Evolutionary conservation across 2,888 invertebrate species (phyloP).

Genomic region (Rhamphomyia laevipes): DNA sequence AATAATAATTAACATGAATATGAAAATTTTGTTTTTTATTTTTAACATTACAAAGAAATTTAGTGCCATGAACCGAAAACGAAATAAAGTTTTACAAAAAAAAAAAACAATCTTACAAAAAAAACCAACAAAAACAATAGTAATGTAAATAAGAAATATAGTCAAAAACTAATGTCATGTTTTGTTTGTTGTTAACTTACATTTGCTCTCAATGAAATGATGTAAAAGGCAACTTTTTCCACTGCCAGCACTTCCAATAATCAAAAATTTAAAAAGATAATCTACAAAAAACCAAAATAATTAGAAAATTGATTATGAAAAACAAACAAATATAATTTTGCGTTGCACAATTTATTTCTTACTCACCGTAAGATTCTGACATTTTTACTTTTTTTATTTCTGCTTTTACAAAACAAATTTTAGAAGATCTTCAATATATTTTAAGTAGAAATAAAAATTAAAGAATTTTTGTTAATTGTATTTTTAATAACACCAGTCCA

Average conservation of each 20-base stretch:
- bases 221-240: slow-evolving; percentile 75
- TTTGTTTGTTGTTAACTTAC: slow-evolving; percentile 45
- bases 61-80: no score
- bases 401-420: not conserved
- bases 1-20: no score
- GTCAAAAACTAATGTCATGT: not conserved
- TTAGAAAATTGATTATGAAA: not conserved
- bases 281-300: no score
- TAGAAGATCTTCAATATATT: not conserved
- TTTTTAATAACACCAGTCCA: no score
- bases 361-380: not conserved
- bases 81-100: no score
- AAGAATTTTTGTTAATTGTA: no score
- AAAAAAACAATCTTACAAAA: no score
- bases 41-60: no score
- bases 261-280: slow-evolving; percentile 74
- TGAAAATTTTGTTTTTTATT: no score
- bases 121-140: not conserved
- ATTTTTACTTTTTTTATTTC: not conserved
- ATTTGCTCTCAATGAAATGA: slow-evolving; percentile 76
- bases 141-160: not conserved
- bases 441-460: not conserved
- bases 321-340: not conserved
- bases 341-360: no score
- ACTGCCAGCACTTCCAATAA: slow-evolving; percentile 73